Percentiles rank a stretch among this genome's conserved stretches.
These are phyloP conservation scores for Pteropus rufus DNA, from an alignment of 2,797 vertebrate species.

Conservation along the genomic window DNA sequence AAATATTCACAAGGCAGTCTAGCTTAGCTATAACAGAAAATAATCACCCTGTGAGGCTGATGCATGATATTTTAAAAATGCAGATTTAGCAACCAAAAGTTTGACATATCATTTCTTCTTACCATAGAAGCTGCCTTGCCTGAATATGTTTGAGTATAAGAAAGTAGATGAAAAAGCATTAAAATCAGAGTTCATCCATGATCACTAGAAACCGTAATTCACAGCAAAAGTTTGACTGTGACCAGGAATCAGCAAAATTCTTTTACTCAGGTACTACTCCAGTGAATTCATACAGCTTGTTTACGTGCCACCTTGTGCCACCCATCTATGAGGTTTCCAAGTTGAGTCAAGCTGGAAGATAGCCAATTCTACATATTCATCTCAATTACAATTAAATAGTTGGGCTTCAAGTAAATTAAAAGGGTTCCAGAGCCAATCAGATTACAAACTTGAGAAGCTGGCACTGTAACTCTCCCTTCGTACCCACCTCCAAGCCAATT, in stretches of 20 bases:
- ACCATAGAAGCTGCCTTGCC: background rate
- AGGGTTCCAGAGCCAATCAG: constrained; percentile 21
- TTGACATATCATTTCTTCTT: background rate
- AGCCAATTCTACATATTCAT: background rate
- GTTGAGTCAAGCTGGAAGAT: background rate
- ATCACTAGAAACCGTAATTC: constrained; percentile 27
- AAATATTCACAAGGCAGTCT: background rate
- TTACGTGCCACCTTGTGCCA: background rate
- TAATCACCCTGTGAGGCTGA: background rate
- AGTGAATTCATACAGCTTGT: background rate
- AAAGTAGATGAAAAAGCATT: background rate
- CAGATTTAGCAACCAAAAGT: background rate
- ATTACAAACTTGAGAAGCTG: background rate
- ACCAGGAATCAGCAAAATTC: constrained; percentile 6
- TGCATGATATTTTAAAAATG: background rate
- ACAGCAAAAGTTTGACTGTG: constrained; percentile 21
- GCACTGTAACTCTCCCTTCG: background rate
- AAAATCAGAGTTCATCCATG: background rate
- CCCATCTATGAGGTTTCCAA: background rate
- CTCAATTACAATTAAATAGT: constrained; percentile 12
- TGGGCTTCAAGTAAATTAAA: constrained; percentile 17
- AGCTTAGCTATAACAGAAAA: background rate
- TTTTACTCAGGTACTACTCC: background rate
- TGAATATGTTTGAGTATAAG: background rate
- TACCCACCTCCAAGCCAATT: constrained; percentile 19